Evolutionary conservation across 2,888 invertebrate genomes (phyloP), one percentile per base, ranked within the genome.

Genomic region (Subacronicta megacephala): DNA sequence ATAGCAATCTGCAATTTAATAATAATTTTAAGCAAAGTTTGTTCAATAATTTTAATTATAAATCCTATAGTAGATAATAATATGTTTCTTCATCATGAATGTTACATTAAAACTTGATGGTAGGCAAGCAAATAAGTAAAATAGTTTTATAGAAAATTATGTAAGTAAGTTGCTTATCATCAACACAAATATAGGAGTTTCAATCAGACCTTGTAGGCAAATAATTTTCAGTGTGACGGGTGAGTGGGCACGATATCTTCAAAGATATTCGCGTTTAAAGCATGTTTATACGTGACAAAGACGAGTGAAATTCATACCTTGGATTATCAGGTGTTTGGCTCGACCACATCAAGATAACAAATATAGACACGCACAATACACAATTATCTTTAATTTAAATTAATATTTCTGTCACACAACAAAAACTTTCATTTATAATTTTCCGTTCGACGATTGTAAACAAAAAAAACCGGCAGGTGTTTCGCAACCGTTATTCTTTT

Each of bases 391-490:
- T 2, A 37, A 2, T 31, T 65, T 53, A 33, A 33, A 55, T 55
- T 41, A 23, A 33, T 20, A 26, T 23, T 20, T 37, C 42, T 20
- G 3, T 26, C 26, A 16, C 37, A 60, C 42, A 72, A 67, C 49
- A 67, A 61, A 61, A 73, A 53, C 7, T 87, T 88, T 89, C 74
- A 88, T 88, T 89, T 75, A 90, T 82, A 75, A 83, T 65, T 85
- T 82, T 77, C 69, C 67, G 79, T 82, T 81, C 82, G 17, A 64
- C 64, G 62, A 73, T 65, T 62, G 84, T 85, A 89, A 89, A 89
- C 87, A 88, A 88, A 85, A 62, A n/a, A 81, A 84, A 82, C 70
- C 72, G 79, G 87, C 92, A 93, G 92, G 84, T 92, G 92, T 83
- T 73, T 58, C 54, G 44, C 63, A 85, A 81, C 90, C 88, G 89